Evolutionary conservation across 2,797 vertebrate species (phyloP), one percentile per base, ranked within the genome.

Genomic region (Holocentrus rufus): DNA sequence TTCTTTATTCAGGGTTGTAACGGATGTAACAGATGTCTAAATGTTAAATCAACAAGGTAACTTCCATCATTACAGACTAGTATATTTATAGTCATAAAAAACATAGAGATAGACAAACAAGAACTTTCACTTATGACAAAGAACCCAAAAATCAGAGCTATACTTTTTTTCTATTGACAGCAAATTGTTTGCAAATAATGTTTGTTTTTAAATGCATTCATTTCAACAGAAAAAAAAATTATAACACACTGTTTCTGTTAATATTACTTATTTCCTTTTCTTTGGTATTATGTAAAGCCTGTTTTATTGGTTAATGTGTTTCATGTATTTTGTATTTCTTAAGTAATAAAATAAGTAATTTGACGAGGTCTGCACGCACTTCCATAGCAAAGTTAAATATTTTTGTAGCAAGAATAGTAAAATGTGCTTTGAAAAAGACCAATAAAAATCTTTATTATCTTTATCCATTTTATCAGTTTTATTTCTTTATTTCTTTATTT

Each of bases 341-440:
- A 20, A 54, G 23, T 62, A 18, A 39, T 18, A 15, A 50, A 65
- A 59, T 60, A 20, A 76, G 63, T 49, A 17, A 6, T 64, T 14
- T 42, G 61, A 7, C 34, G 59, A 22, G 9, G 46, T 3, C 54
- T 36, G 39, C 50, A 34, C 25, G 1, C 42, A 15, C 42, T 44
- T 44, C 17, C 42, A 15, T 15, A 17, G 4, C 14, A 44, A 44
- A 15, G 23, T 14, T 11, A 27, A 54, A 54, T 25, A 25, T 6
- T 3, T 54, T 23, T 54, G 20, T 18, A 23, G 22, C 34, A 76
- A 23, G 13, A 47, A 49, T 54, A 8, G 31, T 44, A 1, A 65
- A 73, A 74, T 77, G 53, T 76, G 53, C 67, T 74, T 70, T 56
- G 9, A 20, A 49, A 53, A 73, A 77, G 36, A 9, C 27, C 18